These are phyloP conservation scores for Mesodorylaimus sp. DNA, from an alignment of 2,888 invertebrate genomes.

Conservation along the genomic window DNA sequence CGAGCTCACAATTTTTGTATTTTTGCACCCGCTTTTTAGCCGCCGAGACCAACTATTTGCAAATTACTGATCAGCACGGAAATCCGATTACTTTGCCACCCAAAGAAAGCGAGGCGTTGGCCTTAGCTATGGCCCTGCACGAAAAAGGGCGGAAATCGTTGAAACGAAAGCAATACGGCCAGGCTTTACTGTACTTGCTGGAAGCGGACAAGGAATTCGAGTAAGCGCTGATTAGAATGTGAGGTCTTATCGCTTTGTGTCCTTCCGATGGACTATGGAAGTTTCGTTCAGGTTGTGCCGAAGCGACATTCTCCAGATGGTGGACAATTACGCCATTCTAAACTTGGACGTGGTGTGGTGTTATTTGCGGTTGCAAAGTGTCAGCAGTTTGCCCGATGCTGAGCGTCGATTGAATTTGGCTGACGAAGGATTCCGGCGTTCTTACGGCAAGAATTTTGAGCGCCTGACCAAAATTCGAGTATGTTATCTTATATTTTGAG, in stretches of 20 bases:
- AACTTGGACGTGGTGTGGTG: slow-evolving; percentile 77
- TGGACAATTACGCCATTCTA: slow-evolving; percentile 63
- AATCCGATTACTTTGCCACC: background rate
- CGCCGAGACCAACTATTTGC: no score
- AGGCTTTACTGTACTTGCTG: slow-evolving; percentile 51
- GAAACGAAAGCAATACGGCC: slow-evolving; percentile 45
- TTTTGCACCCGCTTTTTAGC: no score
- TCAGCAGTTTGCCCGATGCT: slow-evolving; percentile 54
- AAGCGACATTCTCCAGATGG: slow-evolving; percentile 45
- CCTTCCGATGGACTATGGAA: slow-evolving; percentile 12
- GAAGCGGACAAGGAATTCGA: slow-evolving; percentile 57
- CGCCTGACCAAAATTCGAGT: slow-evolving; percentile 34
- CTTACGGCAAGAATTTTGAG: slow-evolving; percentile 48
- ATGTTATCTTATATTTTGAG: no score
- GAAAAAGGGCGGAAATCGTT: slow-evolving; percentile 55
- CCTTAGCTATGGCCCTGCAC: slow-evolving; percentile 58
- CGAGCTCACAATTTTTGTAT: no score
- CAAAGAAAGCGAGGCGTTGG: slow-evolving; percentile 37
- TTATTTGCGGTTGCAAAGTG: slow-evolving; percentile 54
- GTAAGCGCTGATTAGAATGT: slow-evolving; percentile 27
- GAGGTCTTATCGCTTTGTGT: slow-evolving; percentile 5
- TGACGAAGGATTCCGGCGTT: slow-evolving; percentile 46
- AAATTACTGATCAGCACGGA: background rate
- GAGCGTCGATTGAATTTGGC: slow-evolving; percentile 47
- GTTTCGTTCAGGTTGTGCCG: slow-evolving; percentile 43